These are phyloP conservation scores for Pluvianellus socialis DNA, from an alignment of 2,113 vertebrate species.

Conservation along the genomic window DNA sequence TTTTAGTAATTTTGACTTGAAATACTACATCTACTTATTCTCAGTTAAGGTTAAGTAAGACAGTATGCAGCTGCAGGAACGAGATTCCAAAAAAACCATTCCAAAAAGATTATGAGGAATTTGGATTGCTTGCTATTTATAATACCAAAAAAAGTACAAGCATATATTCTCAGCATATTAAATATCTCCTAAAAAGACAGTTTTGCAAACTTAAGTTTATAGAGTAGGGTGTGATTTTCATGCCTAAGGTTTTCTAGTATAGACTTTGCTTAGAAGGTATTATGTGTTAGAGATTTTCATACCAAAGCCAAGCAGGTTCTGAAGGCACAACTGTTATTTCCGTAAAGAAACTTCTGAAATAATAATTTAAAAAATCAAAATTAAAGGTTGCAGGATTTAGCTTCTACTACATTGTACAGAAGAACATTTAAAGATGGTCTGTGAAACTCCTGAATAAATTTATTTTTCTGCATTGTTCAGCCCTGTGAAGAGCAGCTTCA, in stretches of 20 bases:
- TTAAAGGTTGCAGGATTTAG: background rate
- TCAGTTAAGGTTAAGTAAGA: background rate
- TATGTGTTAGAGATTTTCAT: background rate
- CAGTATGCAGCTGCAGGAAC: background rate
- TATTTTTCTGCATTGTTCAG: background rate
- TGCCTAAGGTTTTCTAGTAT: background rate
- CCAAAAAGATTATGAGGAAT: background rate
- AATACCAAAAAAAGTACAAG: background rate
- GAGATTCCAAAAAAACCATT: fast-evolving
- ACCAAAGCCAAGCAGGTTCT: background rate
- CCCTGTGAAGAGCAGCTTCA: background rate
- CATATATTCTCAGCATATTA: background rate
- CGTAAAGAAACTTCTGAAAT: background rate
- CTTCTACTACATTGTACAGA: background rate
- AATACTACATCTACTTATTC: background rate
- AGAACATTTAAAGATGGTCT: background rate
- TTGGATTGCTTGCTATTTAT: background rate
- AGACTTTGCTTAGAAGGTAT: background rate
- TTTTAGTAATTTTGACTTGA: background rate
- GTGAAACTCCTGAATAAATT: background rate
- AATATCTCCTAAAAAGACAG: background rate
- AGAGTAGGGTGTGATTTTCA: background rate
- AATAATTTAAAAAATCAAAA: background rate
- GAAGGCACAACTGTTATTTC: background rate
- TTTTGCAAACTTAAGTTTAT: background rate